Evolutionary conservation across 2,797 vertebrate species (phyloP), one percentile per base, ranked within the genome.

Genomic region (Pseudotriccus pelzelni): DNA sequence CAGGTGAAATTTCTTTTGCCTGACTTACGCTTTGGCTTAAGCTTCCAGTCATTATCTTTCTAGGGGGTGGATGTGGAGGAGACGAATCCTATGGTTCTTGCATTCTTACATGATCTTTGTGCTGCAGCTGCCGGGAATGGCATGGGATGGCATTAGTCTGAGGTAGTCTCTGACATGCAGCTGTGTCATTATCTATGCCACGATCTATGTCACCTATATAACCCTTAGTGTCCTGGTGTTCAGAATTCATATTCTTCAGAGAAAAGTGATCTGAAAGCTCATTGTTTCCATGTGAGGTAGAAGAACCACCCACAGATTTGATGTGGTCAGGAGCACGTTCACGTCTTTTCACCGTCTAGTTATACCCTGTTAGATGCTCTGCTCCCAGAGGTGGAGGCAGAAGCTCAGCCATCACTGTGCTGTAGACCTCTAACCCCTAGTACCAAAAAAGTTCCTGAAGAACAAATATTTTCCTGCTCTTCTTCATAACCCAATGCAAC

Each of bases 121-220:
- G 32, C 72, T 56, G 46, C 59, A 91, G 28, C 44, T 89, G 34
- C 53, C 0, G 4, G 21, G 18, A 50, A 24, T 37, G 24, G n/a
- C 1, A 1, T 25, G 37, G 36, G 41, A 49, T 60, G 10, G 15
- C 12, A 12, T 80, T 50, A 77, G 12, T 28, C 44, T 74, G 72
- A 77, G 44, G 36, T 36, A 52, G 28, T 8, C 20, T 83, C 32
- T 2, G 9, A 68, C 39, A 30, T 20, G 56, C 41, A 63, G 32
- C 10, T 1, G 2, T 44, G 15, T 28, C 47, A 50, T 50, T 28
- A 49, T 52, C 28, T 15, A 2, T 6, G 52, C 19, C 2, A 4
- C 58, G 17, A 62, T 47, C 32, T 77, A 27, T 0, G 1, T 20
- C 15, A 52, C 17, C 46, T 23, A 24, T 0, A 2, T n/a, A 52